These are phyloP conservation scores for Trachymyrmex cornetzi DNA, from an alignment of 1,140 invertebrate species.

Conservation along the genomic window DNA sequence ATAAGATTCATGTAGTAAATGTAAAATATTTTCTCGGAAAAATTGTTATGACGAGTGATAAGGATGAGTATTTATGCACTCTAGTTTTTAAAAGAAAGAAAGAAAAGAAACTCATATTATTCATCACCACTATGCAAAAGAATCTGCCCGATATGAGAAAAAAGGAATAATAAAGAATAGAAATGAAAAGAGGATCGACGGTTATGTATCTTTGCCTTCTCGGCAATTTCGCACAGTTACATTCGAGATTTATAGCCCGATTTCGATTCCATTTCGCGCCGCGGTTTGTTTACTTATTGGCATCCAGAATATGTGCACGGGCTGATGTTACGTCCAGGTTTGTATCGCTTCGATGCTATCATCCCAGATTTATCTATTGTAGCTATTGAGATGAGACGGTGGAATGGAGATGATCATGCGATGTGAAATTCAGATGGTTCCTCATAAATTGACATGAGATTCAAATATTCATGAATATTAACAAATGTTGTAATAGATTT, in stretches of 20 bases:
- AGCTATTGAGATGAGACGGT: constrained; percentile 32
- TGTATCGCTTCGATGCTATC: constrained; percentile 52
- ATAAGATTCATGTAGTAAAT: neutral
- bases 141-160: neutral
- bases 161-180: constrained; percentile 10
- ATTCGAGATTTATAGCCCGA: constrained; percentile 80
- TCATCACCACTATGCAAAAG: neutral
- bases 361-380: constrained; percentile 58
- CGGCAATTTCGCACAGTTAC: constrained; percentile 68
- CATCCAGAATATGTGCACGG: constrained; percentile 64
- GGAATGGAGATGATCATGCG: constrained; percentile 29
- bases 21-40: neutral
- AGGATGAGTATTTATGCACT: neutral
- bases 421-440: constrained; percentile 28
- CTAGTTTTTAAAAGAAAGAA: neutral
- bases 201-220: constrained; percentile 59
- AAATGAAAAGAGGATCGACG: constrained; percentile 11
- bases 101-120: neutral
- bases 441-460: constrained; percentile 7
- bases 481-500: neutral
- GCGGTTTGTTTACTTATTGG: constrained; percentile 79
- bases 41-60: neutral
- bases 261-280: constrained; percentile 80
- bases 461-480: neutral
- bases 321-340: constrained; percentile 50